Evolutionary conservation across 1,140 invertebrate species (phyloP).

Genomic region (Probaryconus sp.): DNA sequence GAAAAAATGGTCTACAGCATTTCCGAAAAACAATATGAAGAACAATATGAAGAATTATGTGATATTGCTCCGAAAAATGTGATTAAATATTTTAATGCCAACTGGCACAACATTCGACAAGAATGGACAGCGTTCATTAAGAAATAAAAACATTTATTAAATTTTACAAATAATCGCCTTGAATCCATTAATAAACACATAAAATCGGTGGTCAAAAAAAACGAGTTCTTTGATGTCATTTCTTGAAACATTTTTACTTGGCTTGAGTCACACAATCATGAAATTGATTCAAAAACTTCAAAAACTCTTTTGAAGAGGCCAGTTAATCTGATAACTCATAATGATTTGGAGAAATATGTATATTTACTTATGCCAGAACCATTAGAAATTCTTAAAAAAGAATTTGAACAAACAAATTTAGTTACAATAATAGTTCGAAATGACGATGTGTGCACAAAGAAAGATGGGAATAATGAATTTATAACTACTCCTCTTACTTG

Average conservation of each 20-base stretch:
- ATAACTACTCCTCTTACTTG: too few species aligned
- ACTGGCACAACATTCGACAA: constrained; percentile 8
- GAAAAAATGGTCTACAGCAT: constrained; percentile 18
- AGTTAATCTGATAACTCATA: neutral
- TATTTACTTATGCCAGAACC: too few species aligned
- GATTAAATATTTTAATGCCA: neutral
- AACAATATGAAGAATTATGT: neutral
- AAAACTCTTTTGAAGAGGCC: constrained; percentile 11
- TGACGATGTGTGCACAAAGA: too few species aligned
- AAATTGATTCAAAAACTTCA: constrained; percentile 11
- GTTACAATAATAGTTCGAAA: too few species aligned
- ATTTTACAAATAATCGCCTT: constrained; percentile 24
- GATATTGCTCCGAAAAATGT: neutral
- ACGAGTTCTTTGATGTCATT: constrained; percentile 18
- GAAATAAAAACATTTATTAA: constrained; percentile 11
- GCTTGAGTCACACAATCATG: constrained; percentile 1
- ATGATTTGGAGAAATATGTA: neutral
- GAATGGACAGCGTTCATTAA: constrained; percentile 23
- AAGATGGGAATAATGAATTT: too few species aligned
- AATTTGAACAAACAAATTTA: too few species aligned
- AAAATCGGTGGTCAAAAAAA: constrained; percentile 18
- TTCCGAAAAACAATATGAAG: neutral
- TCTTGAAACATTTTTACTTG: constrained; percentile 17
- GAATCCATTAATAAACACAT: constrained; percentile 35
- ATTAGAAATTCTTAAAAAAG: too few species aligned